phyloP scores from a whole-genome alignment of 2,888 invertebrate genomes.

The Watsonalla cultraria region DNA sequence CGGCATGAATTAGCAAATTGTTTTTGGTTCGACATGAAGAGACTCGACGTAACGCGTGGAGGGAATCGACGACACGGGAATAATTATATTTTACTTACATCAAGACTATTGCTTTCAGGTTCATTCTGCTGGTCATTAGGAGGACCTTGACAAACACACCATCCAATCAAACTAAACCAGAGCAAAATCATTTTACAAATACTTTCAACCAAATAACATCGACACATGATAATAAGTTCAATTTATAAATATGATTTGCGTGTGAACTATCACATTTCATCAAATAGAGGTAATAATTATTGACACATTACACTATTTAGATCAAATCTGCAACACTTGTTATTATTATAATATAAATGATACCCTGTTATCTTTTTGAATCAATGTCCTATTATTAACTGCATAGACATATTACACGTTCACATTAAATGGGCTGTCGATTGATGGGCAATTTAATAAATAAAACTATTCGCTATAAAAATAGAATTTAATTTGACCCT shows the following conservation, averaged over 20 bases:
- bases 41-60: no score
- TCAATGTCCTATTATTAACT: no score
- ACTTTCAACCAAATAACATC: not conserved
- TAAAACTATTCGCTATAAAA: constrained; percentile 54
- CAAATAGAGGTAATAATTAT: not conserved
- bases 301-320: not conserved
- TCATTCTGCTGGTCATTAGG: not conserved
- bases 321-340: not conserved
- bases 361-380: no score
- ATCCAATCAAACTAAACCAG: constrained; percentile 12
- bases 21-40: no score
- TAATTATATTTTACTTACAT: no score
- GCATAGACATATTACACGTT: not conserved
- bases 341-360: no score
- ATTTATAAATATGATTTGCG: not conserved
- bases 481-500: constrained; percentile 67
- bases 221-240: not conserved
- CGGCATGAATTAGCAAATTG: no score
- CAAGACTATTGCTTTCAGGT: not conserved
- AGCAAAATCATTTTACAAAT: not conserved
- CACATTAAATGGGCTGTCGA: no score
- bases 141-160: constrained; percentile 4
- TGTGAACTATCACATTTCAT: not conserved
- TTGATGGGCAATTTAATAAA: constrained; percentile 11
- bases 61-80: no score